phyloP scores from a whole-genome alignment of 2,113 vertebrate species.

The Pachycephala philippinensis region DNA sequence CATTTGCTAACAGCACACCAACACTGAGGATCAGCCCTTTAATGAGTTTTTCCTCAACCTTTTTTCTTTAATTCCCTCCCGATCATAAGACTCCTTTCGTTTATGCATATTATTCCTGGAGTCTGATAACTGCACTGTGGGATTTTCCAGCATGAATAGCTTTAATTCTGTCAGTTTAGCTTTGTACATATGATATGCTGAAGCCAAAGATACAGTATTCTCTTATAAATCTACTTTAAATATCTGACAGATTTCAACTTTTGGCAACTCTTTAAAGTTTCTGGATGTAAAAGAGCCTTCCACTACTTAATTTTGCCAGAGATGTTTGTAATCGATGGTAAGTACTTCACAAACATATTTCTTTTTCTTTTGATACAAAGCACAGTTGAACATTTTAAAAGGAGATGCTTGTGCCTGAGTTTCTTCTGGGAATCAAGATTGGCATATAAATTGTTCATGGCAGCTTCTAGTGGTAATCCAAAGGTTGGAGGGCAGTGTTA shows the following conservation, averaged over 20 bases:
- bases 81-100: neutral
- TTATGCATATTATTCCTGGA: conserved; percentile 9
- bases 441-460: neutral
- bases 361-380: neutral
- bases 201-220: neutral
- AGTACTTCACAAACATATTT: neutral
- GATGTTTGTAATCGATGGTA: neutral
- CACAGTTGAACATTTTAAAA: neutral
- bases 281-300: neutral
- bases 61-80: neutral
- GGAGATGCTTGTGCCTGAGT: neutral
- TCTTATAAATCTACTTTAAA: neutral
- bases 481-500: neutral
- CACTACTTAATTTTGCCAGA: neutral
- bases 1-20: neutral
- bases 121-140: neutral
- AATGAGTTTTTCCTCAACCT: neutral
- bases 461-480: neutral
- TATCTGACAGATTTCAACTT: neutral
- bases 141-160: conserved; percentile 1
- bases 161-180: conserved; percentile 29
- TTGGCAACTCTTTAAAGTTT: conserved; percentile 7
- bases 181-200: neutral
- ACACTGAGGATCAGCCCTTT: neutral
- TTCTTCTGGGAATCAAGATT: neutral